phyloP scores from a whole-genome alignment of 2,797 vertebrate genomes.

The Otus scops region DNA sequence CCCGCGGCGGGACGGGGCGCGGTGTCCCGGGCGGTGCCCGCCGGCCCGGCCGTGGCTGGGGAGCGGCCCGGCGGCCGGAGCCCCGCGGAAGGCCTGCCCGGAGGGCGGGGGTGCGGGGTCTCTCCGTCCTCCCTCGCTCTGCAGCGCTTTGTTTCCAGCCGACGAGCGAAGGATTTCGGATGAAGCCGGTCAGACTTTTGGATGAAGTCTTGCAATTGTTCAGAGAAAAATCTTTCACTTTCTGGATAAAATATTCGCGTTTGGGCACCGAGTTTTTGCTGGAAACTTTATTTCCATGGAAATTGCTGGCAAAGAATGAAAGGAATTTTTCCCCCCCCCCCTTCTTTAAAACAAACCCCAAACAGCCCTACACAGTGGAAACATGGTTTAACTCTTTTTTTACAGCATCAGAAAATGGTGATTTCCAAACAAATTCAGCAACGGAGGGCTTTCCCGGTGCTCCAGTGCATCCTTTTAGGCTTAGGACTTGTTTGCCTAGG shows the following conservation, averaged over 20 bases:
- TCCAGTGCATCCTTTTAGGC: not conserved
- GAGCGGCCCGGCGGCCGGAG: not conserved
- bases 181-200: conserved; percentile 4
- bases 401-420: not conserved
- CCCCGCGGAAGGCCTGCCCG: not conserved
- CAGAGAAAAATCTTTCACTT: conserved; percentile 31
- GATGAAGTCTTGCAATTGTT: conserved; percentile 43
- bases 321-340: conserved; percentile 19
- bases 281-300: conserved; percentile 58
- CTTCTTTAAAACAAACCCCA: not conserved
- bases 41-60: not conserved
- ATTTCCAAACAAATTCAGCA: not conserved
- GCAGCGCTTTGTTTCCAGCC: not conserved
- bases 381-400: conserved; percentile 39
- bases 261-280: not conserved
- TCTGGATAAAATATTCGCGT: conserved; percentile 7
- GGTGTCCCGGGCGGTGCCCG: not conserved
- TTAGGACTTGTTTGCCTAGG: not conserved
- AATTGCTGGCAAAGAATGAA: conserved; percentile 60
- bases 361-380: conserved; percentile 28
- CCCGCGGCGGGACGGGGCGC: not conserved
- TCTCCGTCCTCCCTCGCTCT: not conserved
- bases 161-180: not conserved
- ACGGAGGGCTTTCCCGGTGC: not conserved
- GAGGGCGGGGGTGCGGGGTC: too few species aligned